These are phyloP conservation scores for Okapia johnstoni DNA, from an alignment of 2,113 vertebrate species.

Conservation along the genomic window DNA sequence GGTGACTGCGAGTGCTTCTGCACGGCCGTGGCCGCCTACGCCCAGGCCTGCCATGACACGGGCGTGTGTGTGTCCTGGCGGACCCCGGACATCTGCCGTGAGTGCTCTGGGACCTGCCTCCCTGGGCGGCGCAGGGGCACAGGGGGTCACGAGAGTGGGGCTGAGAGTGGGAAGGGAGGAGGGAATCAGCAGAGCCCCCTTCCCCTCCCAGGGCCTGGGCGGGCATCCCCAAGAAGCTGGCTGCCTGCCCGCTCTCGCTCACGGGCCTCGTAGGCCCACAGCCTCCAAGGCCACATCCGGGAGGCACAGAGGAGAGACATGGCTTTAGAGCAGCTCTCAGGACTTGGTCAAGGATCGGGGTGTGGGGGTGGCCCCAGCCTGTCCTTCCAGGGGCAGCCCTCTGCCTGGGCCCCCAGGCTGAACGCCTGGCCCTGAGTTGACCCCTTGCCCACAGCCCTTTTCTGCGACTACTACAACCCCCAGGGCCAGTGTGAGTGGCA, in stretches of 20 bases:
- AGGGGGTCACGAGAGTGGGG: rapidly evolving
- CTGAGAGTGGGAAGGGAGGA: neutral
- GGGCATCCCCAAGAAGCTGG: neutral
- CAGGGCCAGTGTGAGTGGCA: conserved; percentile 92
- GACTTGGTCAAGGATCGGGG: neutral
- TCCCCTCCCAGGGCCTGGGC: neutral
- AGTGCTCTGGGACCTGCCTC: conserved; percentile 69
- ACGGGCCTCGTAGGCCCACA: neutral
- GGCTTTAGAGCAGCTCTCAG: rapidly evolving
- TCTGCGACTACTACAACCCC: conserved; percentile 95
- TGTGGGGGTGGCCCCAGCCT: neutral
- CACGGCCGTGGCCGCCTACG: conserved; percentile 92
- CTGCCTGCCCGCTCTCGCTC: rapidly evolving
- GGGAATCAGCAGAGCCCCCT: no score
- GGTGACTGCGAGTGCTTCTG: conserved; percentile 97
- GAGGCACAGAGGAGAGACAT: neutral
- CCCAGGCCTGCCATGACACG: conserved; percentile 87
- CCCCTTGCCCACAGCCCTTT: conserved; percentile 84
- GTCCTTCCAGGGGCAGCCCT: neutral
- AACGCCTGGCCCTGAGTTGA: neutral
- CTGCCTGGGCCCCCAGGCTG: neutral
- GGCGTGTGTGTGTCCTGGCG: conserved; percentile 91
- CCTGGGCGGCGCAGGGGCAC: neutral
- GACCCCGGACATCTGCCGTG: conserved; percentile 91
- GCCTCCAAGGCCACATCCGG: rapidly evolving